phyloP scores from a whole-genome alignment of 2,888 invertebrate genomes.

The Tipula confusa region DNA sequence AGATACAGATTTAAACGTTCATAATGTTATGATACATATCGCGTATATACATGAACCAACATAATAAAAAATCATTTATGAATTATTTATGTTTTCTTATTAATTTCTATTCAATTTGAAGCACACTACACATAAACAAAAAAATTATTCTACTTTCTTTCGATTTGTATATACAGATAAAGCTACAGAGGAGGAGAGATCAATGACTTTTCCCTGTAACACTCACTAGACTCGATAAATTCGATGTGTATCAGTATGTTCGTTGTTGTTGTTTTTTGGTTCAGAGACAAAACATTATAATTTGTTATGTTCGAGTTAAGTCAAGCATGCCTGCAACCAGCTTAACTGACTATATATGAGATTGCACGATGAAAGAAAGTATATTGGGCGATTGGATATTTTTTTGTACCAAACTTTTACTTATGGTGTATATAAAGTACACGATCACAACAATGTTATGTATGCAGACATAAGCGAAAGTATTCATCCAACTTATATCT shows the following conservation, averaged over 20 bases:
- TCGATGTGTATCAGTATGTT: neutral
- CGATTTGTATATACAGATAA: neutral
- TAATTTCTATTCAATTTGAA: slow-evolving; percentile 7
- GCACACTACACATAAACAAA: neutral
- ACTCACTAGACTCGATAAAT: neutral
- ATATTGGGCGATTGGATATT: neutral
- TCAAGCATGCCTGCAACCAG: neutral
- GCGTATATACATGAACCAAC: neutral
- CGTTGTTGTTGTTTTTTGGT: neutral
- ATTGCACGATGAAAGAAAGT: neutral
- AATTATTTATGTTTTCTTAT: slow-evolving; percentile 25
- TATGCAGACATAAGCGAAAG: neutral
- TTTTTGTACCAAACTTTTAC: neutral
- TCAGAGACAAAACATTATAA: neutral
- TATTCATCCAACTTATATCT: neutral
- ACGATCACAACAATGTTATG: neutral
- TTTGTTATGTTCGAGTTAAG: neutral
- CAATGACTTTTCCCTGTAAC: neutral
- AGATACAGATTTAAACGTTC: neutral
- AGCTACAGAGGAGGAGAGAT: neutral
- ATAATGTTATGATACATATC: neutral
- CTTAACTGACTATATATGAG: neutral
- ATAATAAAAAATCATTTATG: neutral
- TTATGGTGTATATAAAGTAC: neutral
- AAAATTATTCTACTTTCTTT: neutral